Percentiles rank a stretch among this genome's conserved stretches.
Conservation (phyloP, 2,888 invertebrate genomes). For the Polydrusus tereticollis region DNA sequence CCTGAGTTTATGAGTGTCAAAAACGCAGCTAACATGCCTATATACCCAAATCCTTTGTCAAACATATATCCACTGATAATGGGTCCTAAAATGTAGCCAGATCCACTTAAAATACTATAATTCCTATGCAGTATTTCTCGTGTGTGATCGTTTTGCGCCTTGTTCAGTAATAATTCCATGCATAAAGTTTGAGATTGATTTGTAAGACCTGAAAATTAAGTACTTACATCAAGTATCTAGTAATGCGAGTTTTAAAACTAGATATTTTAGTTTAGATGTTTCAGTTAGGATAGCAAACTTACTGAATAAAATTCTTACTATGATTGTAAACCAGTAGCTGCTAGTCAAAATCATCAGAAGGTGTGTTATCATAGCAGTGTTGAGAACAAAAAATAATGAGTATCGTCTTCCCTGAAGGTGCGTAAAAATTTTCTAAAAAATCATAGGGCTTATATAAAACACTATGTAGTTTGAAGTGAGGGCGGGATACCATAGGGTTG, state of each 20-base stretch:
- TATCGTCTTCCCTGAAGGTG: conserved; percentile 48
- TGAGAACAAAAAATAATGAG: conserved; percentile 49
- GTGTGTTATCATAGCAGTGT: conserved; percentile 49
- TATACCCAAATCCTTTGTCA: conserved; percentile 49
- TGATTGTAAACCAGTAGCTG: conserved; percentile 51
- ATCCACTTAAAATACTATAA: conserved; percentile 48
- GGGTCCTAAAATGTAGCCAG: conserved; percentile 53
- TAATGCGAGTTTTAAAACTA: no score
- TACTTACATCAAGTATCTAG: no score
- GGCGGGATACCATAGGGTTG: no score
- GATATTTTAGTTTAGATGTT: no score
- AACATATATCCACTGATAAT: conserved; percentile 52
- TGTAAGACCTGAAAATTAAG: conserved; percentile 43
- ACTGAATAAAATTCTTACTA: conserved; percentile 52
- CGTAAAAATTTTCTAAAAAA: conserved; percentile 50
- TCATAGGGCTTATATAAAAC: no score
- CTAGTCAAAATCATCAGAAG: conserved; percentile 48
- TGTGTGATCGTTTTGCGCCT: conserved; percentile 40
- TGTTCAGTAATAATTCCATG: conserved; percentile 46
- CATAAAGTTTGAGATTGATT: conserved; percentile 52
- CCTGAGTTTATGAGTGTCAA: conserved; percentile 48
- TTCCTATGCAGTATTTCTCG: conserved; percentile 38
- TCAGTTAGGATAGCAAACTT: no score
- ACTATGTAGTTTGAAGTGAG: no score
- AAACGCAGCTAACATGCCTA: conserved; percentile 47